Base-by-base conservation (phyloP, 1,140 invertebrate genomes). In the Drosophila mojavensis region DNA sequence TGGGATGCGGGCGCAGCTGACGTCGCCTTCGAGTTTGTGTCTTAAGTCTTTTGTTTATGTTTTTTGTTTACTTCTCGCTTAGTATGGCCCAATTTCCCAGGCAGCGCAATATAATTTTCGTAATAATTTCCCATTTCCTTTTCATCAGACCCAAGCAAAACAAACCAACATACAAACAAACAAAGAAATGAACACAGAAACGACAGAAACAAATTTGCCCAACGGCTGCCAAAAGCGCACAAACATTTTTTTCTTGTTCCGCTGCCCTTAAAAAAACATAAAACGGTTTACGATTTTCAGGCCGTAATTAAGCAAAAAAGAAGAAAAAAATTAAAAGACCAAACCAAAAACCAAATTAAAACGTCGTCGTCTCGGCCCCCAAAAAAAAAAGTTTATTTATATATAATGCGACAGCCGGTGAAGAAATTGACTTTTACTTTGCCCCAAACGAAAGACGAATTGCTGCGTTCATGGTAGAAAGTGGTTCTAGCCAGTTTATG, bases 91-190 rank as follows among this genome's bases (percentile, higher is more conserved):
- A 68, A 74, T 78, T 79, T 79, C 75, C 61, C 70, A 77, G 17
- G 43, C 43, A 47, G 43, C 43, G 43, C 43, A 47, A 58, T 64
- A 74, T 58, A 65, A 69, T 69, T 74, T 77, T 79, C 61, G 65
- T 79, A 77, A 79, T 79, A 79, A 79, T 78, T 79, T 79, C 69
- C 69, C 70, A 79, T 74, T 79, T 79, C 75, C 75, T 79, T 79
- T 79, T 65, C 70, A 56, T 66, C 59, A 67, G 30, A 50, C 33
- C 2, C 33, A 33, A 9, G 6, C 33, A 33, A 33, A 33, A 7
- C 7, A 65, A 39, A 24, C 7, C 15, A 50, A 50, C 24, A 67
- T 15, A 67, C 55, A 48, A 58, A 74, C 26, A 62, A 63, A 55
- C 7, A 47, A 20, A 47, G n/a, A 47, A 33, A 58, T 55, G 59